Conservation (phyloP, 2,888 invertebrate species). For the Drosophila yooni region DNA sequence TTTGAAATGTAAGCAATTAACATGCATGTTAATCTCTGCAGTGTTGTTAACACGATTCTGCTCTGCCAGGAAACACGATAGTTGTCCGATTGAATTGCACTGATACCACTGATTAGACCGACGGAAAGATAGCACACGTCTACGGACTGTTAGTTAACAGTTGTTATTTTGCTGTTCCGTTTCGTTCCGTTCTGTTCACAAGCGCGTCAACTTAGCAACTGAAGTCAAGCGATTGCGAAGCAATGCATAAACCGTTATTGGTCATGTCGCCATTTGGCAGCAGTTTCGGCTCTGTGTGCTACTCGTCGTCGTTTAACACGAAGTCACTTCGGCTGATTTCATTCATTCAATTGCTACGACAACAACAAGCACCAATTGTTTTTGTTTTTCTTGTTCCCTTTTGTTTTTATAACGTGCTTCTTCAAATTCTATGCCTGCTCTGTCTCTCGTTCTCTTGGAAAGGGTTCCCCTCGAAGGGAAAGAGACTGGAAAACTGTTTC, state of each 20-base stretch:
- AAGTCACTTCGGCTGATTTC: constrained; percentile 52
- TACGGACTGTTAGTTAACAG: constrained; percentile 34
- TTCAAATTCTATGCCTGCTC: constrained; percentile 30
- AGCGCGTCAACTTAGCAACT: constrained; percentile 72
- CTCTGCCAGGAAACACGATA: constrained; percentile 31
- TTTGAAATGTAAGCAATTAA: constrained; percentile 29
- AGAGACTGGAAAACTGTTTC: constrained; percentile 45
- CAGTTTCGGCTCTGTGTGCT: constrained; percentile 53
- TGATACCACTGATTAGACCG: constrained; percentile 35
- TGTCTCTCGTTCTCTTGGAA: neutral
- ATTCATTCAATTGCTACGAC: constrained; percentile 69
- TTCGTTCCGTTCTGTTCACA: constrained; percentile 51
- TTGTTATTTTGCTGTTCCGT: constrained; percentile 13
- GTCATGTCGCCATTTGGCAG: constrained; percentile 59
- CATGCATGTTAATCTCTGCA: constrained; percentile 20
- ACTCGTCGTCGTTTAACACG: constrained; percentile 5
- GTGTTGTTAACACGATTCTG: constrained; percentile 21
- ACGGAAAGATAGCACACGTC: constrained; percentile 53
- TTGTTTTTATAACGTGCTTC: constrained; percentile 77
- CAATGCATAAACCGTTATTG: constrained; percentile 38
- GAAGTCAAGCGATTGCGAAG: constrained; percentile 45
- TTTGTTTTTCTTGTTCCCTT: constrained; percentile 64
- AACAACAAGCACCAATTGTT: constrained; percentile 18
- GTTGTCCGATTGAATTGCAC: constrained; percentile 16
- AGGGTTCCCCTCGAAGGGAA: constrained; percentile 17